Percentiles rank a stretch among this genome's conserved stretches.
Evolutionary conservation across 2,797 vertebrate genomes (phyloP).

Genomic region (Champsocephalus gunnari): DNA sequence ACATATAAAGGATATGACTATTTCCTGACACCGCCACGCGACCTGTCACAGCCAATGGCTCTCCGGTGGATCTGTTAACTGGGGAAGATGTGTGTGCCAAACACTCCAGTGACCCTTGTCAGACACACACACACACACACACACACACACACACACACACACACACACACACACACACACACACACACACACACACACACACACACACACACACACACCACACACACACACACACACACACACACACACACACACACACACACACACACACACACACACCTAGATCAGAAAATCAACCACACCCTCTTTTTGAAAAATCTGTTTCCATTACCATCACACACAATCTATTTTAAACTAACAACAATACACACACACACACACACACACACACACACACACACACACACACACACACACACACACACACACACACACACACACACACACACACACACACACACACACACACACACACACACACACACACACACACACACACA

Average conservation of each 20-base stretch:
- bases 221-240: slow-evolving; percentile 5
- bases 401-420: slow-evolving; percentile 1
- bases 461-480: not conserved
- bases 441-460: not conserved
- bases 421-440: not conserved
- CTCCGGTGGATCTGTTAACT: slow-evolving; percentile 41
- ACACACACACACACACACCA: slow-evolving; percentile 1
- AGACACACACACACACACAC: slow-evolving; percentile 7
- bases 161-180: slow-evolving; percentile 4
- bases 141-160: not conserved
- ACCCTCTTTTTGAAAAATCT: not conserved
- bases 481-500: not conserved
- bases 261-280: slow-evolving; percentile 6
- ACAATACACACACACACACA: not conserved
- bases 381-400: not conserved
- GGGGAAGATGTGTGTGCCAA: slow-evolving; percentile 26
- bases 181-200: slow-evolving; percentile 4
- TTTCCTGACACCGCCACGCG: slow-evolving; percentile 65
- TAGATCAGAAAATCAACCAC: slow-evolving; percentile 21
- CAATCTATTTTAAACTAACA: not conserved
- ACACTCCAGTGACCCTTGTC: slow-evolving; percentile 30
- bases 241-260: not conserved
- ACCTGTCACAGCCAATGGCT: slow-evolving; percentile 57
- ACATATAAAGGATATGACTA: slow-evolving; percentile 67
- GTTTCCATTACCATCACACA: too few species aligned